phyloP scores from a whole-genome alignment of 1,140 invertebrate species.

The Bombus affinis region DNA sequence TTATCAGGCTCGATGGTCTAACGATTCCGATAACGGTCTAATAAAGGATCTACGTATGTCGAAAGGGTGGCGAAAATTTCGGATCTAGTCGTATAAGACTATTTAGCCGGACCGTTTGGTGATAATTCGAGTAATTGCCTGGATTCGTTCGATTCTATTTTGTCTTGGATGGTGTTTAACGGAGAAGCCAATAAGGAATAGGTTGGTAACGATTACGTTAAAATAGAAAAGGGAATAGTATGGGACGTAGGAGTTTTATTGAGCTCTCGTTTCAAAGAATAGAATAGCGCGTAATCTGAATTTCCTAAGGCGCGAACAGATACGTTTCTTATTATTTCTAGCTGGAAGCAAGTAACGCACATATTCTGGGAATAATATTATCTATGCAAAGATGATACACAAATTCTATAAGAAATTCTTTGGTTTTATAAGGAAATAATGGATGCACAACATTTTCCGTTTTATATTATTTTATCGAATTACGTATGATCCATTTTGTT shows the following conservation, averaged over 20 bases:
- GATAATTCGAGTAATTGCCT: conserved; percentile 8
- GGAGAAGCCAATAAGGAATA: background rate
- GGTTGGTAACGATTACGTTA: background rate
- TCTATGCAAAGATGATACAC: too few species aligned
- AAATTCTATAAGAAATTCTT: background rate
- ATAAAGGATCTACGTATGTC: conserved; percentile 53
- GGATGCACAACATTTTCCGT: too few species aligned
- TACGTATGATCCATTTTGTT: too few species aligned
- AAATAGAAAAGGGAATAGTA: background rate
- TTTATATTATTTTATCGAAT: too few species aligned
- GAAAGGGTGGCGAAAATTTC: conserved; percentile 53
- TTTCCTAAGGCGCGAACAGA: background rate
- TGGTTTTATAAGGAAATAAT: too few species aligned
- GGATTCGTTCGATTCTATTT: conserved; percentile 5
- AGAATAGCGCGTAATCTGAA: background rate
- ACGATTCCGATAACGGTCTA: conserved; percentile 61
- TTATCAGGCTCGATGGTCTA: conserved; percentile 48
- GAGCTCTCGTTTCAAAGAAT: background rate
- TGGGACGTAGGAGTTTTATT: background rate
- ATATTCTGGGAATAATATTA: too few species aligned
- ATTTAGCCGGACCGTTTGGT: background rate
- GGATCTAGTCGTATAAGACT: background rate
- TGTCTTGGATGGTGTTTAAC: background rate
- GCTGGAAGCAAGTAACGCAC: background rate
- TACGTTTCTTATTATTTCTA: background rate